These are phyloP conservation scores for Aurelia sp. DNA, from an alignment of 30 jellyfish, hydroid and myxozoan species.

Conservation along the genomic window DNA sequence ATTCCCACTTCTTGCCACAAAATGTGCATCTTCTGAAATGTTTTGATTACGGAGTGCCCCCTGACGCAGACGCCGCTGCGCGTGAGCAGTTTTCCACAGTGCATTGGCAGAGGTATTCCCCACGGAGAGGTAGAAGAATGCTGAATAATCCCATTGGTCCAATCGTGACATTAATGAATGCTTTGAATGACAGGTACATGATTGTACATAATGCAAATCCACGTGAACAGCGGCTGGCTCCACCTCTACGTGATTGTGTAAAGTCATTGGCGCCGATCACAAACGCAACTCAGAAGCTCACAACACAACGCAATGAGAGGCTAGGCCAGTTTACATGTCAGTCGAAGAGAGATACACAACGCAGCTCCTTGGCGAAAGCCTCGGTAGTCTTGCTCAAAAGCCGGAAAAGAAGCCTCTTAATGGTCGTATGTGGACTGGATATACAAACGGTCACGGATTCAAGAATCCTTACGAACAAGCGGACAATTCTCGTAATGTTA, in stretches of 20 bases:
- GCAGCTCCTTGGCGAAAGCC: slow-evolving; percentile 77
- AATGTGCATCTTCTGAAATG: too few relatives aligned
- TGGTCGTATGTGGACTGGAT: slow-evolving; percentile 55
- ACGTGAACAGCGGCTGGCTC: slow-evolving; percentile 70
- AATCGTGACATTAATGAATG: slow-evolving; percentile 30
- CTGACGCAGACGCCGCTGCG: too few relatives aligned
- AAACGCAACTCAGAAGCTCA: slow-evolving; percentile 28
- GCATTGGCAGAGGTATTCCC: slow-evolving; percentile 22
- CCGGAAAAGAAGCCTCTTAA: slow-evolving; percentile 48
- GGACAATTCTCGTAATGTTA: slow-evolving; percentile 38
- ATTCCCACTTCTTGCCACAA: too few relatives aligned
- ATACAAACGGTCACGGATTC: slow-evolving; percentile 42
- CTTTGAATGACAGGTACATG: slow-evolving; percentile 82
- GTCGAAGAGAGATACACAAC: slow-evolving; percentile 68
- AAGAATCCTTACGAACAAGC: slow-evolving; percentile 32
- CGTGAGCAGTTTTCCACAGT: neutral
- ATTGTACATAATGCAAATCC: slow-evolving; percentile 51
- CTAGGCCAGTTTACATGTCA: slow-evolving; percentile 67
- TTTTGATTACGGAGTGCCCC: too few relatives aligned
- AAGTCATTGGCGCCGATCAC: slow-evolving; percentile 73
- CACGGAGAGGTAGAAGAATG: slow-evolving; percentile 3
- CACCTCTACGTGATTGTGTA: slow-evolving; percentile 57
- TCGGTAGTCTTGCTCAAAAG: slow-evolving; percentile 37
- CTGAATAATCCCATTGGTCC: slow-evolving; percentile 45
- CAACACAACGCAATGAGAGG: slow-evolving; percentile 50